Base-by-base conservation (phyloP, 2,797 vertebrate genomes). In the Oryzias dopingdopingensis region DNA sequence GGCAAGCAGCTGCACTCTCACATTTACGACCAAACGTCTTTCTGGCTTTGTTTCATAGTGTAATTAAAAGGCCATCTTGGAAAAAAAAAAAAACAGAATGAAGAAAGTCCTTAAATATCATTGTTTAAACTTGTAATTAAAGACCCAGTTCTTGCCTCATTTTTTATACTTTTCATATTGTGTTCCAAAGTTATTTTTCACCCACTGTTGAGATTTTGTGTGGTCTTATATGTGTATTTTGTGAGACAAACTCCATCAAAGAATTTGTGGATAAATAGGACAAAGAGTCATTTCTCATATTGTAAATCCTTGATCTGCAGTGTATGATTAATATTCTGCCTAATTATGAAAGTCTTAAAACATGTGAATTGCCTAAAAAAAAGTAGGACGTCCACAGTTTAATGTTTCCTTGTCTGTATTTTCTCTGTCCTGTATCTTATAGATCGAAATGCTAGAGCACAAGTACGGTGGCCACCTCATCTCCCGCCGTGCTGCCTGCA, bases 371-470 rank as follows among this genome's bases (percentile, higher is more conserved):
- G 29, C 7, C 26, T 2, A 26, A 26, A 26, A 26, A 5, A 26
- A 6, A 26, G 26, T 26, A 46, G 3, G 6, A 46, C 18, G 3
- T 46, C 17, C 18, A 6, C 10, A 1, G 45, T 48, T 64, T 1
- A 67, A 41, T 43, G 12, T 49, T 52, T 54, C 7, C 5, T 14
- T 4, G 24, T 76, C 43, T 78, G 17, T 81, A 14, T 72, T 12
- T 16, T 64, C 41, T 75, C 47, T 72, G 18, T 62, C 14, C 44
- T 52, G 14, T 76, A n/a, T 69, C 18, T 73, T 65, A 14, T 92
- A 99, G 97, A 96, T 99, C 88, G 97, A 99, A 96, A 99, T 99
- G 97, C 89, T 99, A 96, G 97, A 99, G 87, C 96, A 97, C 90
- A 99, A 98, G 71, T 99, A 99, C 67, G 97, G 97, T 0, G 97